These are phyloP conservation scores for Melieria picta DNA, from an alignment of 2,888 invertebrate species.

Conservation along the genomic window DNA sequence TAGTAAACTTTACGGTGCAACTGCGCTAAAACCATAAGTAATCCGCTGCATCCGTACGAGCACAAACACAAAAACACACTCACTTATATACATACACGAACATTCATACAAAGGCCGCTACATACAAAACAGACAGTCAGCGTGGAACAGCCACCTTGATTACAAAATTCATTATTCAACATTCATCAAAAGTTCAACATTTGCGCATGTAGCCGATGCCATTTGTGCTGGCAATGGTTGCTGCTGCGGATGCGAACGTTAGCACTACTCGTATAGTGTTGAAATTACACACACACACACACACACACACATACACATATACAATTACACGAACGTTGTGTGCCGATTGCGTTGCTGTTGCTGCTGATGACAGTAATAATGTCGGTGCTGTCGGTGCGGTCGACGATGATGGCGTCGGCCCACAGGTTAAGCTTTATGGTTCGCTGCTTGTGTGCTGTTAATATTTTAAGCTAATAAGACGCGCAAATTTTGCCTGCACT, in stretches of 20 bases:
- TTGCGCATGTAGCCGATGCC: constrained; percentile 10
- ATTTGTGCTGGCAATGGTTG: constrained; percentile 19
- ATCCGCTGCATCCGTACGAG: too few relatives aligned
- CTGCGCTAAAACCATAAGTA: too few relatives aligned
- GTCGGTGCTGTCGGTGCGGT: constrained; percentile 39
- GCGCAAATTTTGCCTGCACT: neutral
- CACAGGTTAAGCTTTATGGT: neutral
- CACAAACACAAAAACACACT: neutral
- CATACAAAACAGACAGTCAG: neutral
- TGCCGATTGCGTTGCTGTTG: constrained; percentile 14
- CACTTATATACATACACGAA: neutral
- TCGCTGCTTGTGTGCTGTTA: constrained; percentile 4
- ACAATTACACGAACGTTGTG: too few relatives aligned
- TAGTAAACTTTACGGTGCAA: too few relatives aligned
- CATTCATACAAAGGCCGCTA: neutral
- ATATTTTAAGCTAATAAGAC: constrained; percentile 28
- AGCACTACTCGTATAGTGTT: constrained; percentile 36
- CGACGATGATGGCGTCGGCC: constrained; percentile 5
- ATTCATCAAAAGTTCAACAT: constrained; percentile 49
- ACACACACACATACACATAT: too few relatives aligned
- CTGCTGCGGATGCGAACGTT: constrained; percentile 10
- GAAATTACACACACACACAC: too few relatives aligned
- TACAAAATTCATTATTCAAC: constrained; percentile 58
- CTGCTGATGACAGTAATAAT: constrained; percentile 22
- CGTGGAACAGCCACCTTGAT: constrained; percentile 43